Base-by-base conservation (phyloP, 2,888 invertebrate species). In the Scaptomyza cyrtandrae region DNA sequence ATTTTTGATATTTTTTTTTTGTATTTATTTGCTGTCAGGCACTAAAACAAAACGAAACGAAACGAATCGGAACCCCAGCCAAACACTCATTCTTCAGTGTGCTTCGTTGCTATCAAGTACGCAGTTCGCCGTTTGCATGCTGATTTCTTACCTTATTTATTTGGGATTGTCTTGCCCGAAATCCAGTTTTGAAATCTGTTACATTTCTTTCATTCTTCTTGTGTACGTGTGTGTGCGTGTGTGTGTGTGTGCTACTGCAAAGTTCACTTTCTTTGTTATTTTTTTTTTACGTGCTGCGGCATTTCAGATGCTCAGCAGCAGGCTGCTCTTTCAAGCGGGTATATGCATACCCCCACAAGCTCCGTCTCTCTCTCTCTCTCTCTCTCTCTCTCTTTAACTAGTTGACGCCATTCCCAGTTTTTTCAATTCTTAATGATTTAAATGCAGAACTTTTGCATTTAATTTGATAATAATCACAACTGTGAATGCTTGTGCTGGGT, bases 111-210 rank as follows among this genome's bases (percentile, higher is more conserved):
- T 9, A 27, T 39, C 33, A 33, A 62, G 16, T 33, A 46, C 55
- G 6, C 50, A 39, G 67, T 58, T 57, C 61, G 63, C 58, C 11
- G 60, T 76, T 63, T 75, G 72, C 68, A 72, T 78, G 66, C 66
- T 76, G 78, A 78, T 78, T 76, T 78, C 74, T 71, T 71, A 78
- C 79, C 85, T 81, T 81, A 84, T 81, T 80, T 80, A 76, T 84
- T 81, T 46, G 66, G 65, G 63, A 70, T 77, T 70, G 72, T 71
- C 66, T 65, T 74, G 65, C 45, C 74, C 52, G 54, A 63, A 50
- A 50, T 35, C 50, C 50, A 35, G 68, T 71, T 77, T 64, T 44
- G 24, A 55, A 67, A 68, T 80, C 77, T 61, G 71, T 80, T 80
- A 67, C 71, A 43, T 55, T 68, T 31, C 41, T 16, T 41, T 39